phyloP scores from a whole-genome alignment of 1,140 invertebrate genomes.

The Trichomalopsis sarcophagae region DNA sequence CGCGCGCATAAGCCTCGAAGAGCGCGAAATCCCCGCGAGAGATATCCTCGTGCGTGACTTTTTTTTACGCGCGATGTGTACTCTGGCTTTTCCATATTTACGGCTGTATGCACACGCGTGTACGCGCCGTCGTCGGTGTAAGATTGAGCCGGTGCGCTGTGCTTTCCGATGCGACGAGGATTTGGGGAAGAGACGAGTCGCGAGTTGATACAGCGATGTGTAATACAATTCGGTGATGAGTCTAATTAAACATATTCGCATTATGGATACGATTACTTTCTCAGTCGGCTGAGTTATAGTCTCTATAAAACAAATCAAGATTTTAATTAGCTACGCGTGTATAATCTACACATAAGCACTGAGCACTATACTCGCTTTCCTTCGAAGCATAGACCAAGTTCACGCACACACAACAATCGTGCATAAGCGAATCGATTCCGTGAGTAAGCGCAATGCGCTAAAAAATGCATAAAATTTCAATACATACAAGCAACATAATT shows the following conservation, averaged over 20 bases:
- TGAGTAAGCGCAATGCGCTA: conserved; percentile 11
- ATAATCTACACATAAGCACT: not conserved
- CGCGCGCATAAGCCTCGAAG: conserved; percentile 54
- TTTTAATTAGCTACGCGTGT: not conserved
- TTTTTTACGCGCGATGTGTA: conserved; percentile 25
- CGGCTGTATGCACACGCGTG: not conserved
- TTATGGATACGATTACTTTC: no score
- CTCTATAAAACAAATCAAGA: not conserved
- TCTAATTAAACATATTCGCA: no score
- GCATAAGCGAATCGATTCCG: not conserved
- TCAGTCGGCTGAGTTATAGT: no score
- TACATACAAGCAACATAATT: conserved; percentile 1
- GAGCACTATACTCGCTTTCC: not conserved
- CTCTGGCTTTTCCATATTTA: conserved; percentile 53
- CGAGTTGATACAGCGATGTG: no score
- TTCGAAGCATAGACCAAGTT: conserved; percentile 24
- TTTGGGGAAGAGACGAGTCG: no score
- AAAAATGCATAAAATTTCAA: conserved; percentile 17
- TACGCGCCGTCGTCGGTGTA: not conserved
- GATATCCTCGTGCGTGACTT: conserved; percentile 53
- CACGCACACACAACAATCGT: not conserved
- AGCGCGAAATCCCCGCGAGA: conserved; percentile 52
- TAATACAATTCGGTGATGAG: no score
- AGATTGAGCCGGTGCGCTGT: not conserved
- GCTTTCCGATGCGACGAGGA: not conserved